Base-by-base conservation (phyloP, 2,888 invertebrate genomes). In the Rhyacophila evoluta region DNA sequence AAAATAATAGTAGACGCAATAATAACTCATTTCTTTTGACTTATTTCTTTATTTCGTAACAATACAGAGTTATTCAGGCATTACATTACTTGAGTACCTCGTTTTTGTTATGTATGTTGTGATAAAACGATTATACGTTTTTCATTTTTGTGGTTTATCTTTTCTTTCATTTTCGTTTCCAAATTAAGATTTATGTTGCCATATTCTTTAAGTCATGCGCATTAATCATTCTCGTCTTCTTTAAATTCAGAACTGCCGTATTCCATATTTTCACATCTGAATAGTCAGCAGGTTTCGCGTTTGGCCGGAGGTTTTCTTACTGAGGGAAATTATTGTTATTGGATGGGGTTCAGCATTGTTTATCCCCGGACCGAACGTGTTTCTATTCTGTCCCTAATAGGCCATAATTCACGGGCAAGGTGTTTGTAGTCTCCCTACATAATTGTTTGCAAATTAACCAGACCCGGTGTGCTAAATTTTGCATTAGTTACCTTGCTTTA, bases 361-460 rank as follows among this genome's bases (percentile, higher is more conserved):
- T 55, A 55, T 55, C 55, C 55, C 10, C 55, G 8, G 0, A 6
- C n/a, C 19, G 55, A 19, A 55, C 55, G 55, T 55, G 55, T 55
- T 55, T 55, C 55, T 19, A 12, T 55, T 10, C 55, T 55, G 55
- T 55, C 55, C 55, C 25, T 55, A 55, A 55, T 55, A 55, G 55
- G 55, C 55, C 55, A 55, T 55, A 55, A 55, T 55, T 55, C 55
- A 55, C 55, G 55, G 10, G 25, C 55, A 55, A 55, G 55, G 55
- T 55, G 55, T 55, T 10, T 12, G 55, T 19, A 55, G 15, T 10
- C 55, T 55, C 55, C 25, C 8, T 8, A 55, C 55, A 55, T 55
- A 55, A 55, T 55, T 55, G 55, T 55, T 55, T 55, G 55, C 55
- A 19, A 55, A 55, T 55, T 55, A 55, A 55, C 55, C 55, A 55